phyloP scores from a whole-genome alignment of 2,888 invertebrate genomes.

The Tupiocoris notatus region DNA sequence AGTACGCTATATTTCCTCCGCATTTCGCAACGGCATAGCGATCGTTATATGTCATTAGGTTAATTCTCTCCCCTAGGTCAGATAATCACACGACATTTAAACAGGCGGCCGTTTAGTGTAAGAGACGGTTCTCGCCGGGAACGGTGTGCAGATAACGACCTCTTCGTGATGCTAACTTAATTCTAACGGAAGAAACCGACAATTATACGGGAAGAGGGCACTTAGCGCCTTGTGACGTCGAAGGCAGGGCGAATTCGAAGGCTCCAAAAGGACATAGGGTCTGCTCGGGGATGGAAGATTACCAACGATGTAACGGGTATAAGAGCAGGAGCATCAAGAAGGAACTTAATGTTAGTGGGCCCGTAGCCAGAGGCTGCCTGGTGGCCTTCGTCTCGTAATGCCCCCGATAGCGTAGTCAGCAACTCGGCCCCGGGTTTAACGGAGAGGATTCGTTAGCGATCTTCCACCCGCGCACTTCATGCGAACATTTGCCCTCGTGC shows the following conservation, averaged over 20 bases:
- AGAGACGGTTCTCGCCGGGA: not conserved
- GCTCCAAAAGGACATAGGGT: not conserved
- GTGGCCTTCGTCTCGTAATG: not conserved
- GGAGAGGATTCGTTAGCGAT: not conserved
- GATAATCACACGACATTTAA: not conserved
- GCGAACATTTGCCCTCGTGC: too few relatives aligned
- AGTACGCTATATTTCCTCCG: not conserved
- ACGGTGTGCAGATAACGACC: conserved; percentile 24
- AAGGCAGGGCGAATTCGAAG: not conserved
- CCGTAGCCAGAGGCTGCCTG: not conserved
- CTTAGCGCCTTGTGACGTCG: conserved; percentile 6
- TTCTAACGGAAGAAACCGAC: conserved; percentile 2
- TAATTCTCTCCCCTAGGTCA: not conserved
- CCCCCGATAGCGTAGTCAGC: not conserved
- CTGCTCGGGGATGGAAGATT: not conserved
- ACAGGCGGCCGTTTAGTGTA: not conserved
- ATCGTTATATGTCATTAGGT: not conserved
- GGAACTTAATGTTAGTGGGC: not conserved
- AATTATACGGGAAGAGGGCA: conserved; percentile 15
- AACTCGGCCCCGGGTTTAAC: not conserved
- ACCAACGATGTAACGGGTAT: not conserved
- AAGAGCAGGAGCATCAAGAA: not conserved
- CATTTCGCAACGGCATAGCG: not conserved
- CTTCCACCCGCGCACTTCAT: not conserved
- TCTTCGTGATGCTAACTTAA: conserved; percentile 20